phyloP scores from a whole-genome alignment of 2,113 vertebrate genomes.

The Bufo gargarizans region DNA sequence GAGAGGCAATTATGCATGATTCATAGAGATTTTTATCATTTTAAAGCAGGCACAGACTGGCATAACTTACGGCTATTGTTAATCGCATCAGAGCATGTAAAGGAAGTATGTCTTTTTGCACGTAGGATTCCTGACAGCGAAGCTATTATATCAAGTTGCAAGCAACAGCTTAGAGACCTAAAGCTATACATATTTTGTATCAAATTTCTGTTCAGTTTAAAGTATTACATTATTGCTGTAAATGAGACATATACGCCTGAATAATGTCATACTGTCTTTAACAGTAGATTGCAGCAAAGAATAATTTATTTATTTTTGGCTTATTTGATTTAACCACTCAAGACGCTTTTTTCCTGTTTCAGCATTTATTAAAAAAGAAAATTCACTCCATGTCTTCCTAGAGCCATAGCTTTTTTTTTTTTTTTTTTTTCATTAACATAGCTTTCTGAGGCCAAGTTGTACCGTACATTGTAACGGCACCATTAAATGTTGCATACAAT shows the following conservation, averaged over 20 bases:
- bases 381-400: no score
- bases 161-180: conserved; percentile 21
- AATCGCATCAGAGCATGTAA: conserved; percentile 51
- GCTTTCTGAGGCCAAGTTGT: no score
- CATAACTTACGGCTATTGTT: conserved; percentile 49
- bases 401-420: no score
- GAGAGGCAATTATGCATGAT: conserved; percentile 36
- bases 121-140: conserved; percentile 38
- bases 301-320: not conserved
- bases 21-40: conserved; percentile 48
- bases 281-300: not conserved
- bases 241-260: conserved; percentile 13
- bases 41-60: conserved; percentile 45
- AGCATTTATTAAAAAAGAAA: no score
- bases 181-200: conserved; percentile 38
- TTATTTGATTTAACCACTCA: not conserved
- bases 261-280: conserved; percentile 26
- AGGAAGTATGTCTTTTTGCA: conserved; percentile 54
- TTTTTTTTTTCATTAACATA: no score
- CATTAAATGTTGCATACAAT: no score
- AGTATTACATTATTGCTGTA: conserved; percentile 29
- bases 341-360: no score
- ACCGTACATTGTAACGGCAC: no score
- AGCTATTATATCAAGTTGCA: conserved; percentile 48
- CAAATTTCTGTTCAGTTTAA: conserved; percentile 22